A percentile compares a stretch with the other conserved stretches of the same genome.
phyloP scores from a whole-genome alignment of 1,140 invertebrate species.

The Atopsyche davidsoni region DNA sequence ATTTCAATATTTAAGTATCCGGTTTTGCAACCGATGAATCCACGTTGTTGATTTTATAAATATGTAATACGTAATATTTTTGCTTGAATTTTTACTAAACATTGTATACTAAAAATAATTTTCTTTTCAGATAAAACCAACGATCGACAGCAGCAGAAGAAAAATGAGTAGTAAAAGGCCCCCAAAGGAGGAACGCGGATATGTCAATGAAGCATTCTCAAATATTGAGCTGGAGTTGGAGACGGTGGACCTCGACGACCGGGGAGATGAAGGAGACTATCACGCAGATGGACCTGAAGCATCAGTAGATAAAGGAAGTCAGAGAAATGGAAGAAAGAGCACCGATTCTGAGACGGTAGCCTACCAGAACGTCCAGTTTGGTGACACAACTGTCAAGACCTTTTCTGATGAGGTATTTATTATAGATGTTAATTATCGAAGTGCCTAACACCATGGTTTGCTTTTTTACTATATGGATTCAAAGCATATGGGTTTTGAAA shows the following conservation, averaged over 20 bases:
- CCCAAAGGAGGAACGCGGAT: constrained; percentile 1
- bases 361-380: neutral
- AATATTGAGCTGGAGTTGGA: constrained; percentile 6
- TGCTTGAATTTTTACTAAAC: no score
- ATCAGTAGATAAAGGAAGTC: neutral
- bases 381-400: no score
- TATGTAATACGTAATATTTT: no score
- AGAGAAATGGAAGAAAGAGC: constrained; percentile 7
- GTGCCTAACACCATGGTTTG: constrained; percentile 8
- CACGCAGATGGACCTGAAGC: neutral
- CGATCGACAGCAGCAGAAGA: neutral
- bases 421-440: constrained; percentile 9
- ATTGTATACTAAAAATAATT: constrained; percentile 7
- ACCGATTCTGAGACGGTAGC: constrained; percentile 4
- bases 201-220: constrained; percentile 21
- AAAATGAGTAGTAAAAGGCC: neutral
- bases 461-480: constrained; percentile 13
- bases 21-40: neutral
- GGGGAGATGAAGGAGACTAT: constrained; percentile 3
- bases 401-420: constrained; percentile 1
- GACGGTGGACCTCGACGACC: constrained; percentile 16
- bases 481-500: neutral
- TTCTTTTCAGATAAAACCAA: neutral
- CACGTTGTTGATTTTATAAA: no score
- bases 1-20: neutral